Base-by-base conservation (phyloP, 92 coral and sea anemone species). In the Porites cylindrica region DNA sequence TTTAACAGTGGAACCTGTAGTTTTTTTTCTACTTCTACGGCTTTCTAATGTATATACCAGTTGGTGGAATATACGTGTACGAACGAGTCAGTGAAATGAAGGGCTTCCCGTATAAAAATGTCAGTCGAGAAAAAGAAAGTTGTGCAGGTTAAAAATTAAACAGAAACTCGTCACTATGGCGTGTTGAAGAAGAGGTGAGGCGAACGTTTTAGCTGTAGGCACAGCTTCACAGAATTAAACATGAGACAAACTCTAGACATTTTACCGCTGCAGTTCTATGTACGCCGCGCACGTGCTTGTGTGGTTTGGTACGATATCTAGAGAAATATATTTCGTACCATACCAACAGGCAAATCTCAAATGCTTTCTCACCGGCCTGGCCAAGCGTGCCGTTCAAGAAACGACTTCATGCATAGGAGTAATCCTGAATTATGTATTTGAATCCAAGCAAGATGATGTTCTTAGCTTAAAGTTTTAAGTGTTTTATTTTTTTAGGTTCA, bases 11-110 rank as follows among this genome's bases (percentile, higher is more conserved):
- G 96, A 95, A 67, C 95, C 94, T 54, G 98, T 90, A 17, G 78
- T 95, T 43, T 88, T 95, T 95, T 76, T 76, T 95, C 80, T 93
- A 91, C 66, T 83, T 89, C n/a, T 95, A 89, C 73, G 95, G 96
- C 10, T 66, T 93, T 47, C 69, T 95, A 29, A 91, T 94, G 87
- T 71, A 78, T 17, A 54, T 91, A 17, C 96, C 98, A 3, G 75
- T 88, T 7, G 82, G 82, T 52, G 88, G 89, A 50, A 93, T 91
- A 65, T 95, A 88, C 71, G 85, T 95, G 12, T 95, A 95, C 84
- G 77, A 91, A 51, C 82, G 92, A 51, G 83, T 94, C 66, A 93
- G 96, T 65, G 89, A 88, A 6, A 74, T 72, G 60, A 86, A 91
- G 59, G 98, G 98, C 1, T 90, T 90, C 14, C 92, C 92, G 38